A percentile compares a stretch with the other conserved stretches of the same genome.
These are phyloP conservation scores for Natrix natrix DNA, from an alignment of 2,797 vertebrate genomes.

Conservation along the genomic window DNA sequence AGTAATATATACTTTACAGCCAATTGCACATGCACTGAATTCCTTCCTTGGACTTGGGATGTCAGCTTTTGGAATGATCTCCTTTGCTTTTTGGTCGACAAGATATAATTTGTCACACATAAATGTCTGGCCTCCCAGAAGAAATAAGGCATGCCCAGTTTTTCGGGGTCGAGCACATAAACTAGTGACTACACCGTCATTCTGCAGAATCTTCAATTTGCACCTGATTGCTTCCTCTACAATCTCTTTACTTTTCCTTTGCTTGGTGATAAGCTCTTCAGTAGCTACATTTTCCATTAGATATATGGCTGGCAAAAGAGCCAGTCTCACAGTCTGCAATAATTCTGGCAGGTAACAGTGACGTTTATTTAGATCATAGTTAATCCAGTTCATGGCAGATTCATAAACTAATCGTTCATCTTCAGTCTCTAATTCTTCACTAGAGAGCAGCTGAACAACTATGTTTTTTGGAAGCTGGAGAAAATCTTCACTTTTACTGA, in stretches of 20 bases:
- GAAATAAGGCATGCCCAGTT: slow-evolving; percentile 94
- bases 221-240: slow-evolving; percentile 96
- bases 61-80: slow-evolving; percentile 97
- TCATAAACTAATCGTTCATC: slow-evolving; percentile 96
- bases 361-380: slow-evolving; percentile 89
- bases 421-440: slow-evolving; percentile 96
- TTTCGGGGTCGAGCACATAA: slow-evolving; percentile 93
- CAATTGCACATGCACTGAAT: slow-evolving; percentile 97
- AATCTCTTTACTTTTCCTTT: slow-evolving; percentile 93
- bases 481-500: slow-evolving; percentile 97
- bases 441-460: slow-evolving; percentile 92
- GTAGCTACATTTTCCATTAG: slow-evolving; percentile 98
- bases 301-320: slow-evolving; percentile 94
- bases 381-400: slow-evolving; percentile 94
- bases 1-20: slow-evolving; percentile 96
- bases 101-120: slow-evolving; percentile 99
- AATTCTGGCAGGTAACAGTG: slow-evolving; percentile 89
- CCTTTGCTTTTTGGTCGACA: slow-evolving; percentile 98
- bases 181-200: slow-evolving; percentile 93
- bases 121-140: slow-evolving; percentile 95
- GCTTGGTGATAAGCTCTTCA: slow-evolving; percentile 92
- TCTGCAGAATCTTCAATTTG: slow-evolving; percentile 96
- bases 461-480: slow-evolving; percentile 97
- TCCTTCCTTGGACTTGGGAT: slow-evolving; percentile 98
- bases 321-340: slow-evolving; percentile 89